A percentile compares a stretch with the other conserved stretches of the same genome.
Conservation (phyloP, 2,113 vertebrate species). For the Garra rufa region DNA sequence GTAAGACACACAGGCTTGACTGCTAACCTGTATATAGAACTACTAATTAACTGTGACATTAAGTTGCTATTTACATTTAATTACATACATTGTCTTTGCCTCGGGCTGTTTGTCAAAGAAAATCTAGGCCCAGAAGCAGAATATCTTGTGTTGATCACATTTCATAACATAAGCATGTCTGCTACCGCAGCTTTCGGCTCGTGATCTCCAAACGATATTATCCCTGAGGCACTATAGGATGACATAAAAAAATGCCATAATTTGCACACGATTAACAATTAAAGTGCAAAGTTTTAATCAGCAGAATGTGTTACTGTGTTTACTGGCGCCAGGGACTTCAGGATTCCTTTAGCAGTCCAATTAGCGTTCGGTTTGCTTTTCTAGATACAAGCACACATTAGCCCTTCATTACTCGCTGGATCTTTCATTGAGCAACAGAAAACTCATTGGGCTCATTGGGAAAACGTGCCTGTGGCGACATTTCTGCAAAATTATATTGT, state of each 20-base stretch:
- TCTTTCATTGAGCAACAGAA: neutral
- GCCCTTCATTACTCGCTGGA: neutral
- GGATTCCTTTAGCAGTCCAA: neutral
- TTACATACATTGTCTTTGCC: neutral
- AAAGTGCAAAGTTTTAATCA: slow-evolving; percentile 25
- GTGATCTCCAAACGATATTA: neutral
- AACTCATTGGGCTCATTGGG: neutral
- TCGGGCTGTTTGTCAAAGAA: slow-evolving; percentile 22
- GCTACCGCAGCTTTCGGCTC: slow-evolving; percentile 2
- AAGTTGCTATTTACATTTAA: neutral
- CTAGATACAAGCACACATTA: neutral
- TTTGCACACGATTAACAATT: slow-evolving; percentile 22
- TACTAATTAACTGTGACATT: slow-evolving; percentile 22
- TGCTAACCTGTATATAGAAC: slow-evolving; percentile 1
- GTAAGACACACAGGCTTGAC: neutral
- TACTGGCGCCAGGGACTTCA: neutral
- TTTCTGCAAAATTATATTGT: neutral
- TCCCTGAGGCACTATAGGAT: neutral
- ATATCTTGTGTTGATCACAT: slow-evolving; percentile 1
- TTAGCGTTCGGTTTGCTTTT: neutral
- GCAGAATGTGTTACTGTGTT: neutral
- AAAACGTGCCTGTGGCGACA: neutral
- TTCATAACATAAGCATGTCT: neutral
- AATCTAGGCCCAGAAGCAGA: neutral
- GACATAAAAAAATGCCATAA: neutral